These are phyloP conservation scores for Acanthis flammea DNA, from an alignment of 2,797 vertebrate species.

Conservation along the genomic window DNA sequence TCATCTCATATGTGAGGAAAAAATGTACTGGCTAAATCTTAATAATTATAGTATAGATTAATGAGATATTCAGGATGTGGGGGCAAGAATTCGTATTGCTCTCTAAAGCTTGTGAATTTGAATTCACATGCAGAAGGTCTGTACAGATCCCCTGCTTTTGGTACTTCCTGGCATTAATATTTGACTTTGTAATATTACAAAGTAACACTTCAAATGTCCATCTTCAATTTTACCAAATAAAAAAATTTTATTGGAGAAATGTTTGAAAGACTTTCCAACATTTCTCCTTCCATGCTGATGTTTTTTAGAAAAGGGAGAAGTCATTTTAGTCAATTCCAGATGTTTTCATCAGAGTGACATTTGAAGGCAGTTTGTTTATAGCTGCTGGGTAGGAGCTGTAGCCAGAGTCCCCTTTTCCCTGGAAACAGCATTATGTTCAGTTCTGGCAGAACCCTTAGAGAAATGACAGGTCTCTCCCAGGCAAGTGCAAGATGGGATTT, in stretches of 20 bases:
- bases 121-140: background rate
- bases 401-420: background rate
- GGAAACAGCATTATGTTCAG: background rate
- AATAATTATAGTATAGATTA: background rate
- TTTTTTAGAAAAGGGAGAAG: background rate
- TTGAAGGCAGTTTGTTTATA: background rate
- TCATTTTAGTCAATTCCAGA: background rate
- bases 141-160: background rate
- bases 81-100: background rate
- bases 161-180: background rate
- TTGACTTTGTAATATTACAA: background rate
- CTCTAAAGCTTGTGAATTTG: background rate
- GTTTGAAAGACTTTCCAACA: background rate
- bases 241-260: background rate
- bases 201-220: background rate
- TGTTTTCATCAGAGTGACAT: background rate
- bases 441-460: background rate
- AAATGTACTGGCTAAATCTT: background rate
- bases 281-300: background rate
- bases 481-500: background rate
- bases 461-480: background rate
- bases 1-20: background rate
- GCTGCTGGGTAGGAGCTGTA: background rate
- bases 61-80: background rate
- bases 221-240: background rate